Evolutionary conservation across 1,140 invertebrate genomes (phyloP), one percentile per base, ranked within the genome.

Genomic region (Bathynomus jamesi): DNA sequence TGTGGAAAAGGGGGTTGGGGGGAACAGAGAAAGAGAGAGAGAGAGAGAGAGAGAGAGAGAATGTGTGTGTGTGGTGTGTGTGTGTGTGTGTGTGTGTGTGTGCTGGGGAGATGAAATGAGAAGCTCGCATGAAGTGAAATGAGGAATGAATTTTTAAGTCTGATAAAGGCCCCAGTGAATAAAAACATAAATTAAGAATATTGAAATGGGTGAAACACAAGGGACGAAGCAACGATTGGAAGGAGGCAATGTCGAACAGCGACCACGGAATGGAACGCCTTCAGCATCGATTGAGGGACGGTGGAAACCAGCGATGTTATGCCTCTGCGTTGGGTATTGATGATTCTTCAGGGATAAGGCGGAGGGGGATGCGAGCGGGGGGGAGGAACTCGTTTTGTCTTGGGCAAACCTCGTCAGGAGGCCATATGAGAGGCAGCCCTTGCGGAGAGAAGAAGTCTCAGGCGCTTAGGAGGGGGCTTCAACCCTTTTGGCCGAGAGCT

Each of bases 111-210:
- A 67, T 25, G 29, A 53, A 67, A 27, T 0, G 29, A 46, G 30
- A 67, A 3, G 11, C 4, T 31, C 4, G 32, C 11, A 67, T 25
- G 28, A 28, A 10, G 28, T 27, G 65, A 67, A 21, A 67, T 24
- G 32, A 40, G 32, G 29, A 32, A 24, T 21, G 30, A 46, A 53
- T 24, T 11, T 28, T 17, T 40, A 53, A 40, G n/a, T n/a, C 17
- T 24, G 32, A 46, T 10, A 67, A 53, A 67, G 0, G 24, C 17
- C 31, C 0, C 17, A 53, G 24, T 21, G 5, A 24, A 67, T 5
- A 67, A 67, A 67, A 40, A 67, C 3, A 67, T 64, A 64, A 64
- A 64, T 64, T 28, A 28, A 64, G 29, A 28, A 64, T 17, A 65
- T 65, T 3, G 5, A 65, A 29, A 65, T 28, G 29, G 2, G 29